Conservation (phyloP, 2,113 vertebrate genomes). For the Neotoma lepida region DNA sequence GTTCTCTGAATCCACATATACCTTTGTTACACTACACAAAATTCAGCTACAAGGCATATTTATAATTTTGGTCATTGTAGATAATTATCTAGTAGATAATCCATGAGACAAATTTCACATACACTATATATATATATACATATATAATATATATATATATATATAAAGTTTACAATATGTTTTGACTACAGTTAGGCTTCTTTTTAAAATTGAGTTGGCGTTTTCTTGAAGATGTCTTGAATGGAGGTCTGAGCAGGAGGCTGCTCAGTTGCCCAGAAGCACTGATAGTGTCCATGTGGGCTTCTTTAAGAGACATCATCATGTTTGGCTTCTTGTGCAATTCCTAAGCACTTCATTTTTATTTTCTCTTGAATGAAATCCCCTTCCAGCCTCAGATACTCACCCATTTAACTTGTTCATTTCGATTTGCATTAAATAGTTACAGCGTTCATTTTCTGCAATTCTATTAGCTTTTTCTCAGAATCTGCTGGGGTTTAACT, state of each 20-base stretch:
- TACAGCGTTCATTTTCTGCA: not conserved
- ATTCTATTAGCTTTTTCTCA: not conserved
- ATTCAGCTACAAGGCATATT: not conserved
- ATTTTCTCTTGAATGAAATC: not conserved
- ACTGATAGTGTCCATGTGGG: fast-evolving
- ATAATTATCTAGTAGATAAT: not conserved
- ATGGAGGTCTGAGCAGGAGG: not conserved
- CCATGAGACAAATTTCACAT: not conserved
- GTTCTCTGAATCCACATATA: not conserved
- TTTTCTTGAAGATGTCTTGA: not conserved
- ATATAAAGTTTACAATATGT: not conserved
- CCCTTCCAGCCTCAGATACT: not conserved
- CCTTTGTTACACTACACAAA: not conserved
- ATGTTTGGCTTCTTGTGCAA: not conserved
- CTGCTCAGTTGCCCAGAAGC: not conserved
- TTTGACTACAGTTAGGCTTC: not conserved
- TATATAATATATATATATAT: not conserved
- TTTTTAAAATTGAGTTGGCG: not conserved
- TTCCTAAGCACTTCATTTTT: not conserved
- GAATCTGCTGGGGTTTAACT: not conserved
- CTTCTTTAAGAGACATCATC: not conserved
- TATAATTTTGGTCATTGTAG: not conserved
- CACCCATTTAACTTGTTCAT: not conserved
- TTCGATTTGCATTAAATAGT: not conserved
- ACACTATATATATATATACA: not conserved